Conservation (phyloP, 2,797 vertebrate species). For the Eupleurogrammus muticus region DNA sequence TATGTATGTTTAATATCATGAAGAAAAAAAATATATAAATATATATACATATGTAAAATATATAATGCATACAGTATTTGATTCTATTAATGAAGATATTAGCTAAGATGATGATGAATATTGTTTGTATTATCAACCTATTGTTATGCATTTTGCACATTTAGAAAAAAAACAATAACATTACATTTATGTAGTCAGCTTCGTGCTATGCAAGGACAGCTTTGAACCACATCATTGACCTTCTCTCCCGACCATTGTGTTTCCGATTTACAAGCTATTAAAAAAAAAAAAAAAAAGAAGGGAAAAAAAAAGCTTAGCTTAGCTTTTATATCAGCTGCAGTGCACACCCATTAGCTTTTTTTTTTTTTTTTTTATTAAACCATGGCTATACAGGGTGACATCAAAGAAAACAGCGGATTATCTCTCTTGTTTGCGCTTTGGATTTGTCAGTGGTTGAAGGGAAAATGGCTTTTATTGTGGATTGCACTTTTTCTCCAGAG, state of each 20-base stretch:
- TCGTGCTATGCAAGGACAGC: slow-evolving; percentile 98
- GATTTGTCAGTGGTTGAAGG: slow-evolving; percentile 86
- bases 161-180: slow-evolving; percentile 90
- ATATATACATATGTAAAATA: slow-evolving; percentile 87
- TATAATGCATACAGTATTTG: slow-evolving; percentile 84
- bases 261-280: slow-evolving; percentile 81
- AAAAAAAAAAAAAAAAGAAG: slow-evolving; percentile 50
- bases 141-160: slow-evolving; percentile 97
- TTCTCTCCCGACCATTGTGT: slow-evolving; percentile 72
- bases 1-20: slow-evolving; percentile 89
- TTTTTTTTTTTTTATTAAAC: slow-evolving; percentile 54
- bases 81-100: slow-evolving; percentile 88
- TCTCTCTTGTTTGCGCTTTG: slow-evolving; percentile 73
- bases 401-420: slow-evolving; percentile 68
- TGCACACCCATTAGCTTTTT: slow-evolving; percentile 85
- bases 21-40: slow-evolving; percentile 88
- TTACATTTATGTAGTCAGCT: slow-evolving; percentile 93
- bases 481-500: slow-evolving; percentile 90
- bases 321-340: slow-evolving; percentile 89
- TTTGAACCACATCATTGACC: slow-evolving; percentile 88
- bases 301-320: slow-evolving; percentile 74
- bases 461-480: slow-evolving; percentile 89
- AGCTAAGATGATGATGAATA: slow-evolving; percentile 83
- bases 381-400: slow-evolving; percentile 77
- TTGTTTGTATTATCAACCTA: slow-evolving; percentile 89